These are phyloP conservation scores for Gymnoscelis rufifasciata DNA, from an alignment of 2,888 invertebrate species.

Conservation along the genomic window DNA sequence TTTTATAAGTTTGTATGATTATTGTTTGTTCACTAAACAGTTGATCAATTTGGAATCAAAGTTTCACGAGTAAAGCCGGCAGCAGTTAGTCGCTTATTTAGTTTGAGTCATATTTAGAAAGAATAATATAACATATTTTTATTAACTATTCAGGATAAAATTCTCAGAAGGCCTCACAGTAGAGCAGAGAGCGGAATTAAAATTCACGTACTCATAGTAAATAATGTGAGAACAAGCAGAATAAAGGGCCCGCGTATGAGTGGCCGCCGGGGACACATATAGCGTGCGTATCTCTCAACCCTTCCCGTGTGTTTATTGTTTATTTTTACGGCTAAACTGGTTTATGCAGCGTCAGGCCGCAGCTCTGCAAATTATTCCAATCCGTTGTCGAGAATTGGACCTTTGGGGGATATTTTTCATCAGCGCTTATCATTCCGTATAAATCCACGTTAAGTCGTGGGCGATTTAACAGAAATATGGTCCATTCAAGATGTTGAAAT, in stretches of 20 bases:
- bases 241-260: constrained; percentile 46
- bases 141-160: too few relatives aligned
- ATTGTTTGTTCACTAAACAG: too few relatives aligned
- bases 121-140: too few relatives aligned
- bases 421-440: constrained; percentile 2
- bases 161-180: too few relatives aligned
- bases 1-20: too few relatives aligned
- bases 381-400: constrained; percentile 19
- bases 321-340: constrained; percentile 38
- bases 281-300: constrained; percentile 30
- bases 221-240: constrained; percentile 50
- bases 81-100: too few relatives aligned
- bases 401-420: constrained; percentile 12
- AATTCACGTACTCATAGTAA: constrained; percentile 45
- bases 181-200: constrained; percentile 31
- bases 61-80: too few relatives aligned
- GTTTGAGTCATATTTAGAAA: too few relatives aligned
- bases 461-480: neutral
- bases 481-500: neutral
- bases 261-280: constrained; percentile 51
- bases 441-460: neutral
- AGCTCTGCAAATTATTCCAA: constrained; percentile 24
- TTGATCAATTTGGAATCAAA: too few relatives aligned
- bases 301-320: constrained; percentile 43
- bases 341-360: constrained; percentile 24